Conservation (phyloP, 2,797 vertebrate species). For the Pogoniulus pusillus region DNA sequence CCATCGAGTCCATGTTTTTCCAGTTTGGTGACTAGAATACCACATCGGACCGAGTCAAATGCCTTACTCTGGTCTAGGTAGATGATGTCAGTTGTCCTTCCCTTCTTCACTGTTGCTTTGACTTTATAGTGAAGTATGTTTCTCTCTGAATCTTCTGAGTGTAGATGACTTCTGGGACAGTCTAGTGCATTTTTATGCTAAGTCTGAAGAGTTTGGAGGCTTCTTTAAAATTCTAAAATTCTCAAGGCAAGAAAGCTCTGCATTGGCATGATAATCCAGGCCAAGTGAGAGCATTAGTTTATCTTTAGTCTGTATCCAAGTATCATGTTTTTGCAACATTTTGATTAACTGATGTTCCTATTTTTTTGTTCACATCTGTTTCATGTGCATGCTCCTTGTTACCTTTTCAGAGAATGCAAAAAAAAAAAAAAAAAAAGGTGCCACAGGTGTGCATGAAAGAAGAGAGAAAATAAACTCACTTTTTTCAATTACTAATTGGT, state of each 20-base stretch:
- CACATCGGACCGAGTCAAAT: too few relatives aligned
- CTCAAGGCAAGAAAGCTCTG: neutral
- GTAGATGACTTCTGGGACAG: neutral
- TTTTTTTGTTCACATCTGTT: neutral
- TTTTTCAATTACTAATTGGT: neutral
- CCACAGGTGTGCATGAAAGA: neutral
- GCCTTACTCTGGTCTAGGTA: too few relatives aligned
- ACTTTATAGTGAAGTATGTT: neutral
- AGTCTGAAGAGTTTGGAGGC: neutral
- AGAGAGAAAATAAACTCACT: neutral
- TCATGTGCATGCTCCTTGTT: neutral
- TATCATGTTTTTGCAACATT: neutral
- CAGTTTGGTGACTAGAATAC: too few relatives aligned
- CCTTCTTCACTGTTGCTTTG: too few relatives aligned
- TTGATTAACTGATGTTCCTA: neutral
- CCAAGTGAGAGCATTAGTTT: neutral
- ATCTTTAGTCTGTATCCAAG: neutral
- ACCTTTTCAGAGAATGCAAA: neutral
- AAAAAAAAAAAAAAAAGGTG: neutral
- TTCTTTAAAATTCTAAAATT: neutral
- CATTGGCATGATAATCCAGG: neutral
- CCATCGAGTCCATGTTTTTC: too few relatives aligned
- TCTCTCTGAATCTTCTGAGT: neutral
- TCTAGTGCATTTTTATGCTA: neutral
- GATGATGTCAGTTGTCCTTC: too few relatives aligned